Evolutionary conservation across 2,888 invertebrate genomes (phyloP).

Genomic region (Parnassius apollo): DNA sequence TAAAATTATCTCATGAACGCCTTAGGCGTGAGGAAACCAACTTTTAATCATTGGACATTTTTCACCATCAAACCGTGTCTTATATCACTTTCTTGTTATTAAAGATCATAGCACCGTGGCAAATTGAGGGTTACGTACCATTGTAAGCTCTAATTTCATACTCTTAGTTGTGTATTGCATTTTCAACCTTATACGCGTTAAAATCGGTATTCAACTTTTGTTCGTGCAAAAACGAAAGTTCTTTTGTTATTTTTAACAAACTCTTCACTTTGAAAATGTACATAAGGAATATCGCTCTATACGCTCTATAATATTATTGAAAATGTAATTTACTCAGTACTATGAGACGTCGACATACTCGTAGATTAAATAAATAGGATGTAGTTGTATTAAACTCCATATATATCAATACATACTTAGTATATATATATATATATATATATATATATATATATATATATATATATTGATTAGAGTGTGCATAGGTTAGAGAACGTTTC

Average conservation of each 20-base stretch:
- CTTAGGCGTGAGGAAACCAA: constrained; percentile 42
- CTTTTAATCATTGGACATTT: constrained; percentile 46
- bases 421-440: too few species aligned
- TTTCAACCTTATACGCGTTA: constrained; percentile 17
- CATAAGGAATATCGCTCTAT: too few species aligned
- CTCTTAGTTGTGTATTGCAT: constrained; percentile 10
- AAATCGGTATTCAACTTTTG: neutral
- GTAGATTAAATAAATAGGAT: too few species aligned
- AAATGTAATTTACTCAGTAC: too few species aligned
- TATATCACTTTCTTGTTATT: constrained; percentile 36
- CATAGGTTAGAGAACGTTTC: too few species aligned
- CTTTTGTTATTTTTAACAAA: neutral
- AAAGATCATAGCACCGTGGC: constrained; percentile 34
- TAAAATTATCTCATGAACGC: constrained; percentile 32
- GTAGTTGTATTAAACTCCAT: too few species aligned
- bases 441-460: too few species aligned
- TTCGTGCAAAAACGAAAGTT: constrained; percentile 5
- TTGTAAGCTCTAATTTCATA: constrained; percentile 30
- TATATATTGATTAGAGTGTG: too few species aligned
- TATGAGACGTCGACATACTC: too few species aligned
- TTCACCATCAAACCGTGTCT: constrained; percentile 36
- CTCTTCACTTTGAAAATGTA: neutral
- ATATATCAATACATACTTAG: too few species aligned
- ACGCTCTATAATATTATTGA: too few species aligned
- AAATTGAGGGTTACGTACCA: constrained; percentile 38